Evolutionary conservation across 35 echinoderm and acorn worm species (phyloP).

Genomic region (Lytechinus variegatus): DNA sequence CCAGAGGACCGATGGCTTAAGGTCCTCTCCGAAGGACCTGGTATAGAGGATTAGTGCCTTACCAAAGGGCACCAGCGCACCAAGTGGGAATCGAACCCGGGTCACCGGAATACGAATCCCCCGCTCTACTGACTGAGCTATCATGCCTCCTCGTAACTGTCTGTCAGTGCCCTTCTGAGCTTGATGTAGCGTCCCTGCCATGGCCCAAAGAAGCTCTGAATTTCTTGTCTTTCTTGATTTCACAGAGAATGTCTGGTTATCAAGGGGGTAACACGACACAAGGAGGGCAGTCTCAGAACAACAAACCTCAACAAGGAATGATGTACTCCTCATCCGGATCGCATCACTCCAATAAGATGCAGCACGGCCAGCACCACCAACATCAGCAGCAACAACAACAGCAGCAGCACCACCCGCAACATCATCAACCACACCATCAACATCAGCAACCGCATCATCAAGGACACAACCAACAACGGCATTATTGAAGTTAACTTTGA

Average conservation of each 20-base stretch:
- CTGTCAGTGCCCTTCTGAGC: too few species aligned
- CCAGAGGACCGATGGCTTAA: too few species aligned
- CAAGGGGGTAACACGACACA: slow-evolving; percentile 64
- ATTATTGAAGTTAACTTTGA: neutral
- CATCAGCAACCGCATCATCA: neutral
- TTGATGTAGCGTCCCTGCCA: too few species aligned
- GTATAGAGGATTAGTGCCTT: too few species aligned
- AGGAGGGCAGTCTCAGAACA: slow-evolving; percentile 43
- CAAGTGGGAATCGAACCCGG: too few species aligned
- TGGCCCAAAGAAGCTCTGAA: too few species aligned
- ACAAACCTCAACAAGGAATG: slow-evolving; percentile 72
- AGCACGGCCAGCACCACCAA: slow-evolving; percentile 77
- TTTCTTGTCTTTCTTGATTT: neutral
- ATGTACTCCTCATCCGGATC: slow-evolving; percentile 72
- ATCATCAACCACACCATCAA: slow-evolving; percentile 21
- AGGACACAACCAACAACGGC: slow-evolving; percentile 4
- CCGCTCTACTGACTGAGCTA: too few species aligned
- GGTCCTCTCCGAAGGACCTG: too few species aligned
- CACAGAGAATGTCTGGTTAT: slow-evolving; percentile 81
- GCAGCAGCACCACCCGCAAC: slow-evolving; percentile 6
- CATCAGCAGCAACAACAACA: slow-evolving; percentile 69
- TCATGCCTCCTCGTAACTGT: too few species aligned
- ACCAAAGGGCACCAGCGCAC: too few species aligned
- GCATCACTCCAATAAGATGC: slow-evolving; percentile 46
- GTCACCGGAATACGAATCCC: too few species aligned